Conservation (phyloP, 1,140 invertebrate genomes). For the Drosophila ogumai region DNA sequence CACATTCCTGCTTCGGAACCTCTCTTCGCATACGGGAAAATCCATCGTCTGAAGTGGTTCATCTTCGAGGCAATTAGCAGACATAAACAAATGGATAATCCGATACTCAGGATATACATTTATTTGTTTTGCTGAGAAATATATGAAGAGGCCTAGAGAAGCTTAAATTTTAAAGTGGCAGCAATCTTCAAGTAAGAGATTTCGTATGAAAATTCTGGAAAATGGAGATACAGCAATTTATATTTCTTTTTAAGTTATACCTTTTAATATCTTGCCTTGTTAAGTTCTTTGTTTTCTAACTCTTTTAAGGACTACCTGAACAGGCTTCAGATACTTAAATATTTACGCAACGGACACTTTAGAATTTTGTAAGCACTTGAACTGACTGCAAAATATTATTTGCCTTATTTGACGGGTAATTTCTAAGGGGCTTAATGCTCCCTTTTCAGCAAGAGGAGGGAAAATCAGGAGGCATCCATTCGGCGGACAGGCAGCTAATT, state of each 20-base stretch:
- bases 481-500: slow-evolving; percentile 63
- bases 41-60: neutral
- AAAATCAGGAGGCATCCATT: slow-evolving; percentile 42
- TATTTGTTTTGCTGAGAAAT: slow-evolving; percentile 15
- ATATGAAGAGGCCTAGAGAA: neutral
- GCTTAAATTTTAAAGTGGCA: slow-evolving; percentile 3
- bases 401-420: slow-evolving; percentile 18
- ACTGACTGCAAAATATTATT: slow-evolving; percentile 15
- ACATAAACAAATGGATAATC: slow-evolving; percentile 45
- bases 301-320: neutral
- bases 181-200: neutral
- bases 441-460: neutral
- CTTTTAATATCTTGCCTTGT: neutral
- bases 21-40: neutral
- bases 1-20: neutral
- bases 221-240: neutral
- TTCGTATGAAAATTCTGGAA: neutral
- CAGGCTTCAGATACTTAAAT: neutral
- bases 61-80: slow-evolving; percentile 5
- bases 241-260: no score
- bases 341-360: neutral
- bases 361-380: slow-evolving; percentile 4
- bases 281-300: no score
- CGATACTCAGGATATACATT: slow-evolving; percentile 11
- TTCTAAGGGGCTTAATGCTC: neutral